Evolutionary conservation across 2,113 vertebrate genomes (phyloP), one percentile per base, ranked within the genome.

Genomic region (Condylura cristata): DNA sequence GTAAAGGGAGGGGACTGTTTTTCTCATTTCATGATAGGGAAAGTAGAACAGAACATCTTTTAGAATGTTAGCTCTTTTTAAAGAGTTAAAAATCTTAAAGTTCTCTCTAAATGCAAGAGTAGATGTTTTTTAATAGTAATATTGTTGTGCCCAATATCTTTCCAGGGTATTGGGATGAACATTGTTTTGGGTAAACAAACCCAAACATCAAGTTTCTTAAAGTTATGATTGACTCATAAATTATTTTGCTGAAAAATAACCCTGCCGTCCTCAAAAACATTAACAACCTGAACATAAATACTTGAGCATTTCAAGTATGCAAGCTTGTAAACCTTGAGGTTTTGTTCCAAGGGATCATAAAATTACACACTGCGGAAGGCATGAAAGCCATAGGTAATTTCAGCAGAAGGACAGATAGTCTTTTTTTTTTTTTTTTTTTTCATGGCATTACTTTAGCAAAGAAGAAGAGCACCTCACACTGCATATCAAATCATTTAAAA

Each of bases 401-500:
- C 20, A 39, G 2, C 53, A 66, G 66, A 70, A 34, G 11, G 37
- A 82, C 6, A 46, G 34, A n/a, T n/a, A n/a, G n/a, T n/a, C n/a
- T n/a, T n/a, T n/a, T n/a, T n/a, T n/a, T n/a, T n/a, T n/a, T 79
- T 2, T 0, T 28, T n/a, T 83, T 16, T 84, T 78, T 51, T 89
- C 14, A 60, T 32, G 37, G 83, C 17, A 74, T 51, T 82, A 61
- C 26, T 71, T 53, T 41, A 71, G 65, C n/a, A 44, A 92, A 14
- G 81, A 24, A 56, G 28, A 88, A 44, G 26, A 78, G 16, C 9
- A 16, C 5, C 72, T 39, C 9, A 28, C 44, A 20, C 41, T 72
- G 93, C 37, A 95, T 79, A 90, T 46, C 66, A 58, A 60, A 60
- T 39, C 18, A 53, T 66, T 95, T 92, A 75, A 89, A 97, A 97